These are phyloP conservation scores for Drosophila peninsularis DNA, from an alignment of 2,888 invertebrate species.

Conservation along the genomic window DNA sequence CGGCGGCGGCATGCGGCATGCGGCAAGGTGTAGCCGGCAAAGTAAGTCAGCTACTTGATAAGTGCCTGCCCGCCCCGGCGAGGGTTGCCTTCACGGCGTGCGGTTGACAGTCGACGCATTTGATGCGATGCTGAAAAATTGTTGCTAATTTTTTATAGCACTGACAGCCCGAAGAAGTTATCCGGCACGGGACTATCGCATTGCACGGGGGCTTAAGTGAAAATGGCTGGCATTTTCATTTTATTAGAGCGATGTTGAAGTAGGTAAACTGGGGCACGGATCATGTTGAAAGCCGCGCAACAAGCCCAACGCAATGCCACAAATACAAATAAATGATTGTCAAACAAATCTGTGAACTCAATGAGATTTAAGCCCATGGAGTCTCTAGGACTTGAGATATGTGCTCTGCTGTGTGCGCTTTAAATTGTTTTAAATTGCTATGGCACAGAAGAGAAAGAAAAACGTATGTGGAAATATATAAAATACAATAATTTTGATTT, in stretches of 20 bases:
- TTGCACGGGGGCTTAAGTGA: constrained; percentile 62
- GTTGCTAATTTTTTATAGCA: constrained; percentile 73
- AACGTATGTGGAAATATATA: not conserved
- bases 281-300: constrained; percentile 36
- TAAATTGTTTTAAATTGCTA: constrained; percentile 1
- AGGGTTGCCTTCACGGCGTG: constrained; percentile 54
- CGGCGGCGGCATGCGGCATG: constrained; percentile 38
- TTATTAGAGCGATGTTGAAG: constrained; percentile 53
- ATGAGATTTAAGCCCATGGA: constrained; percentile 12
- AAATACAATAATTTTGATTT: no score
- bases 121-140: constrained; percentile 76
- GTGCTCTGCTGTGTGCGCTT: not conserved
- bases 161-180: constrained; percentile 37
- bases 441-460: not conserved
- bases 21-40: constrained; percentile 72
- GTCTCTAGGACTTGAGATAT: constrained; percentile 12
- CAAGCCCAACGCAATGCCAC: constrained; percentile 25
- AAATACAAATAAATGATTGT: constrained; percentile 40
- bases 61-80: constrained; percentile 45
- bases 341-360: constrained; percentile 25
- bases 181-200: constrained; percentile 45
- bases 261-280: constrained; percentile 33
- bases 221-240: constrained; percentile 74
- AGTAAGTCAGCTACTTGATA: constrained; percentile 68
- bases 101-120: constrained; percentile 74